A percentile compares a stretch with the other conserved stretches of the same genome.
Conservation (phyloP, 2,888 invertebrate species). For the Drosophila siamana region DNA sequence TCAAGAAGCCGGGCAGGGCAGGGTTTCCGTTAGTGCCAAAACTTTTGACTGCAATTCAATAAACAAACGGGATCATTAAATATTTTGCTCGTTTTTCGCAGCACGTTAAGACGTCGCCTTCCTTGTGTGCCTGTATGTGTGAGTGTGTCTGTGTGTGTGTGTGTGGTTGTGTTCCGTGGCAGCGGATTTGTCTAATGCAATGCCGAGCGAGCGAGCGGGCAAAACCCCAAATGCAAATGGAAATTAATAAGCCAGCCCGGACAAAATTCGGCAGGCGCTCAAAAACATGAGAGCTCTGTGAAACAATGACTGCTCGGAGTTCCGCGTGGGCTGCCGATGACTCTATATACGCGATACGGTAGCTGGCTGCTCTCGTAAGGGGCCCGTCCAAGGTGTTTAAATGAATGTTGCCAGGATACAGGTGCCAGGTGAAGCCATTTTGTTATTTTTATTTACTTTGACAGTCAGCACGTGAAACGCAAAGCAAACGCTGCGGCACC, state of each 20-base stretch:
- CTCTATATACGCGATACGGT: conserved; percentile 15
- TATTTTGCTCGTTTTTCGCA: conserved; percentile 62
- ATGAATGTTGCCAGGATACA: conserved; percentile 85
- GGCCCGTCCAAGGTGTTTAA: conserved; percentile 72
- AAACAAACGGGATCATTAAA: conserved; percentile 81
- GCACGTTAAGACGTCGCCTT: conserved; percentile 17
- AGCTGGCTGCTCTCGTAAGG: not conserved
- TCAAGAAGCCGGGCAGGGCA: conserved; percentile 48
- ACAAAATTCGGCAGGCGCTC: conserved; percentile 63
- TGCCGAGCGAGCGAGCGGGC: not conserved
- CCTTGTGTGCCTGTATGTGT: conserved; percentile 11
- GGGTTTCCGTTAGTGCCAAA: conserved; percentile 77
- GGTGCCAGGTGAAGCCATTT: conserved; percentile 80
- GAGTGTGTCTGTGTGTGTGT: too few species aligned
- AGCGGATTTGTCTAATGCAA: conserved; percentile 53
- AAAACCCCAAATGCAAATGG: conserved; percentile 48
- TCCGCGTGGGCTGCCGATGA: conserved; percentile 37
- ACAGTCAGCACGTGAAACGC: conserved; percentile 79
- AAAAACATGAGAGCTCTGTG: conserved; percentile 9
- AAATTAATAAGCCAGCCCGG: conserved; percentile 58
- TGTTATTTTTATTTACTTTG: conserved; percentile 84
- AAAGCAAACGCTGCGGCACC: conserved; percentile 63
- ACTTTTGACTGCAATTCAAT: conserved; percentile 78
- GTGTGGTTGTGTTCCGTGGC: conserved; percentile 20
- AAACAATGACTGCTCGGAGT: conserved; percentile 2